Evolutionary conservation across 1,140 invertebrate species (phyloP), one percentile per base, ranked within the genome.

Genomic region (Drosophila lacteicornis): DNA sequence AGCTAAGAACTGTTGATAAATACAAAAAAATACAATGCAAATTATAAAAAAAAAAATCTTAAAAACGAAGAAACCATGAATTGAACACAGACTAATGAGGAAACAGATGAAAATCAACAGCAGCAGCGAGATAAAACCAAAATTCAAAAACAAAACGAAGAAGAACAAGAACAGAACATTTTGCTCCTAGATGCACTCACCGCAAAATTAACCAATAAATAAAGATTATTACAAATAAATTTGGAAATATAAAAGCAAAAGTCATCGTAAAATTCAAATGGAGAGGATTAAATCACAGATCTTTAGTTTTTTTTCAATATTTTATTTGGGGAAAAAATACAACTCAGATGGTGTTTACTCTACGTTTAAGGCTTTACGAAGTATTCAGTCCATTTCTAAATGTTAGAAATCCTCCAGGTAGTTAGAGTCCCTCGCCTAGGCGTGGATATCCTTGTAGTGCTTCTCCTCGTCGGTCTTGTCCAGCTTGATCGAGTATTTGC

Each of bases 171-270:
- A 77, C 75, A 77, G 61, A 82, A 84, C 80, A 91, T 92, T 92
- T 91, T 92, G 91, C 91, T 92, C 91, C 81, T 92, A 92, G 86
- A 92, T 87, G 91, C 91, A 92, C 91, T 92, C 82, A 92, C 75
- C 75, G 81, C 82, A 85, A 92, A 92, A 92, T 91, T 92, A 92
- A 91, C 77, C 91, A 92, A 92, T 92, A 92, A 87, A 92, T 92
- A 92, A 92, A 85, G 73, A 85, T 92, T 90, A 92, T 85, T 91
- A 86, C 84, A 84, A 92, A 91, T 90, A 91, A 77, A 91, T 86
- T 86, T 75, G 65, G 75, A 63, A 51, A 58, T 62, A 70, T 36
- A 36, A 36, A 36, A 71, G 46, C 27, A 58, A 45, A 49, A 58
- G n/a, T 47, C 25, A 4, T 11, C 9, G 17, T 25, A n/a, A 25